Evolutionary conservation across 2,888 invertebrate species (phyloP), one percentile per base, ranked within the genome.

Genomic region (Brenthis hecate): DNA sequence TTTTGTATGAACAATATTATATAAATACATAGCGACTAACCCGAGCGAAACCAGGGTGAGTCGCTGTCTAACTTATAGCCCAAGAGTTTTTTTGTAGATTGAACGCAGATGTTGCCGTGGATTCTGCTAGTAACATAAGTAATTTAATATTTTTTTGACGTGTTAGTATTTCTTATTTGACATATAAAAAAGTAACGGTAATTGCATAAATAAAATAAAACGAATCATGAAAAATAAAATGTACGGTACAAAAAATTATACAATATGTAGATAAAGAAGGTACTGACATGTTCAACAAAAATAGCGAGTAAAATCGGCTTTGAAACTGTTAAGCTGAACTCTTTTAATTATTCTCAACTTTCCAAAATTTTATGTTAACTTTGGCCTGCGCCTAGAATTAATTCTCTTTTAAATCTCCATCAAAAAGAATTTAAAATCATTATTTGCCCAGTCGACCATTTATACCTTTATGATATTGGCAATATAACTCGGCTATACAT

Each of bases 271-370:
- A 19, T 43, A 13, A 65, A 65, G 36, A 66, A 16, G 28, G 36
- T 63, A 65, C 68, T 66, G 67, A 63, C 43, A 68, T 63, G 68
- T 71, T 72, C 65, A 66, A 64, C 71, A 67, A 68, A 73, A 71
- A 73, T 69, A 72, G 56, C 68, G 69, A 54, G 62, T 65, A 50
- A 65, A 74, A 71, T 73, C 68, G 58, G 74, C 73, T 73, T 66
- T 66, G 66, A 71, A 76, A 75, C 74, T 72, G 72, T 69, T 72
- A 69, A 73, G 69, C 72, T 57, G 32, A 76, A 75, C 75, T 75
- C 76, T 74, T 76, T 75, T 75, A 76, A 74, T 74, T 75, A 74
- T 73, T 73, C 73, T n/a, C 69, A 60, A 61, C 69, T 65, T 67
- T 70, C 63, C 43, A 56, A 61, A 68, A 70, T 61, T 74, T 74